Evolutionary conservation across 2,888 invertebrate genomes (phyloP), one percentile per base, ranked within the genome.

Genomic region (Oscheius myriophilus): DNA sequence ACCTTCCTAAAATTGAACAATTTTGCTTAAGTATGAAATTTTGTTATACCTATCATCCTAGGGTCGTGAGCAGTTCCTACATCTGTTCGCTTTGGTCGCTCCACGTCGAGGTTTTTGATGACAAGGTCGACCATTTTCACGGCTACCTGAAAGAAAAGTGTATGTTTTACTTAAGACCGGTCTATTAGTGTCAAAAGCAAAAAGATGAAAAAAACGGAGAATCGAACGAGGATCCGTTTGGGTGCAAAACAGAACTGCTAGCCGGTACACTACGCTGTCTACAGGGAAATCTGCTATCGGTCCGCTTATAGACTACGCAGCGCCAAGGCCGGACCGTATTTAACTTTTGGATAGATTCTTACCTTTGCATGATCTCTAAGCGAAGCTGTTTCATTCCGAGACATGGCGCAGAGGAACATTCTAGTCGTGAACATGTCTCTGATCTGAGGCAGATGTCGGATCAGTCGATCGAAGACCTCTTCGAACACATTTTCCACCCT

Each of bases 341-440:
- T 21, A 43, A 14, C 4, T n/a, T 55, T 7, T 11, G 43, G 16
- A 46, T 16, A n/a, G 16, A n/a, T 64, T 11, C 51, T 18, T 41
- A 84, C 74, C 63, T 75, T 77, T 4, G 85, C 83, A 59, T 85
- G 83, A 69, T 84, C 84, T 12, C 84, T 63, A 4, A 84, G 62
- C 6, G 84, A 79, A 7, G 84, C 75, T 23, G 78, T 80, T 21
- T 78, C 80, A 58, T 78, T 73, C 16, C 81, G 75, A 2, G 82
- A 79, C 83, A 85, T 85, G 43, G 85, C 85, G 39, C 83, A 84
- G 33, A 85, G 71, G 64, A 85, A 85, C 53, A 83, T 80, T 45
- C 85, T 62, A 11, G 85, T 85, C 1, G 82, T 82, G 73, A 85
- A 85, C 82, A 85, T 85, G 53, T 85, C 85, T 16, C 82, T 70